Conservation (phyloP, 2,113 vertebrate genomes). For the Hyperoodon ampullatus region DNA sequence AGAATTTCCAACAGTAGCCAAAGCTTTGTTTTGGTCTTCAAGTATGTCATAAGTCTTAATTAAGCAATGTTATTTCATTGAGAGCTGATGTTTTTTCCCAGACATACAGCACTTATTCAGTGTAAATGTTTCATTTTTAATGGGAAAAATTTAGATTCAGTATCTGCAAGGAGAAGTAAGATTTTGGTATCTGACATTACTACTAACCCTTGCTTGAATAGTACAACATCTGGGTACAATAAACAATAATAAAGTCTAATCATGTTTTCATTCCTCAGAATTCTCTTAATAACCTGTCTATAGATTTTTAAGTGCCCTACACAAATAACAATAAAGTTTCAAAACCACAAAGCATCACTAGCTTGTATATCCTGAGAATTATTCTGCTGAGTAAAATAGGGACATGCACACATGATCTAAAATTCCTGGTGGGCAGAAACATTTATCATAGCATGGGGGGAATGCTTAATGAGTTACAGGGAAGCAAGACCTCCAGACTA, state of each 20-base stretch:
- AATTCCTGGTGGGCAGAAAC: constrained; percentile 73
- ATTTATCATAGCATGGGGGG: constrained; percentile 61
- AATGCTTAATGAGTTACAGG: constrained; percentile 53
- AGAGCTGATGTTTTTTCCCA: neutral
- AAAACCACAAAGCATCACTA: constrained; percentile 65
- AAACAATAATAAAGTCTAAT: constrained; percentile 53
- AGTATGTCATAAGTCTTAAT: neutral
- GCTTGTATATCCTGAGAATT: constrained; percentile 6
- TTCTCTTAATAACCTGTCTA: constrained; percentile 69
- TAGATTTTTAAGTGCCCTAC: constrained; percentile 68
- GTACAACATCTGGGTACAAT: constrained; percentile 71
- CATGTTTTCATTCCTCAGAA: constrained; percentile 34
- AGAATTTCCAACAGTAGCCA: neutral
- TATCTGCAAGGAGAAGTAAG: constrained; percentile 3
- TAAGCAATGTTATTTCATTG: neutral
- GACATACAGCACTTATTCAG: rapidly evolving
- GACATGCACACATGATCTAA: constrained; percentile 16
- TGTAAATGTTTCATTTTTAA: neutral
- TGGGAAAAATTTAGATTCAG: constrained; percentile 22
- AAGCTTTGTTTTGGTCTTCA: neutral
- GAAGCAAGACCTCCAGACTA: constrained; percentile 55
- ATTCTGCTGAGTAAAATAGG: neutral
- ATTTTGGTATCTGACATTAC: neutral
- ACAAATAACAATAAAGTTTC: constrained; percentile 68
- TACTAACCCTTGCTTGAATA: neutral